A percentile compares a stretch with the other conserved stretches of the same genome.
Evolutionary conservation across 2,797 vertebrate species (phyloP).

Genomic region (Pelochelys cantorii): DNA sequence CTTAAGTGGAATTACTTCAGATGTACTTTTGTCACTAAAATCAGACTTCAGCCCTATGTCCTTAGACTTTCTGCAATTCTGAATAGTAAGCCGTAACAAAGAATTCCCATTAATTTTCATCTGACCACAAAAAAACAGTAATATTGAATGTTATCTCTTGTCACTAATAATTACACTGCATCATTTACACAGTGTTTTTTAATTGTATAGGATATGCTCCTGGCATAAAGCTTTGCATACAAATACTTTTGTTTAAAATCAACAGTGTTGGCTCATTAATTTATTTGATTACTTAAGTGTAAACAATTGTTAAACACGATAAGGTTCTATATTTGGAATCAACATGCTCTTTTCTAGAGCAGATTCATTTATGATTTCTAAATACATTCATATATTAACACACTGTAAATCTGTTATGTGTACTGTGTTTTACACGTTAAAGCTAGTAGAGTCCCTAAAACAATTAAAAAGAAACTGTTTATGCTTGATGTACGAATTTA

Average conservation of each 20-base stretch:
- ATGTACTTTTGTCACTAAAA: neutral
- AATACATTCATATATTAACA: neutral
- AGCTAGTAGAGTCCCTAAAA: neutral
- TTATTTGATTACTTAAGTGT: constrained; percentile 45
- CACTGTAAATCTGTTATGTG: neutral
- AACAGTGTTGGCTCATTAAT: constrained; percentile 50
- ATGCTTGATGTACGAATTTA: neutral
- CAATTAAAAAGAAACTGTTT: accelerated
- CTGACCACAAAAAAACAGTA: neutral
- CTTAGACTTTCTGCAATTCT: neutral
- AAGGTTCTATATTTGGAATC: constrained; percentile 55
- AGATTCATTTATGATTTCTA: neutral
- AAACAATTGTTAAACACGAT: constrained; percentile 56
- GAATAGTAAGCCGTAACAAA: neutral
- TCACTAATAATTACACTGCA: constrained; percentile 16
- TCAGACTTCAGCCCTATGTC: neutral
- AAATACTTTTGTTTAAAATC: constrained; percentile 34
- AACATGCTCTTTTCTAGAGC: neutral
- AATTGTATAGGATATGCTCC: constrained; percentile 37
- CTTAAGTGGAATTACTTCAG: neutral
- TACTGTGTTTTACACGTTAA: neutral
- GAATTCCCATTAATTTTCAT: neutral
- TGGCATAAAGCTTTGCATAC: constrained; percentile 14
- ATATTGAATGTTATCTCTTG: neutral
- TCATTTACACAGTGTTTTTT: constrained; percentile 5